Evolutionary conservation across 2,888 invertebrate species (phyloP), one percentile per base, ranked within the genome.

Genomic region (Thecophora atra): DNA sequence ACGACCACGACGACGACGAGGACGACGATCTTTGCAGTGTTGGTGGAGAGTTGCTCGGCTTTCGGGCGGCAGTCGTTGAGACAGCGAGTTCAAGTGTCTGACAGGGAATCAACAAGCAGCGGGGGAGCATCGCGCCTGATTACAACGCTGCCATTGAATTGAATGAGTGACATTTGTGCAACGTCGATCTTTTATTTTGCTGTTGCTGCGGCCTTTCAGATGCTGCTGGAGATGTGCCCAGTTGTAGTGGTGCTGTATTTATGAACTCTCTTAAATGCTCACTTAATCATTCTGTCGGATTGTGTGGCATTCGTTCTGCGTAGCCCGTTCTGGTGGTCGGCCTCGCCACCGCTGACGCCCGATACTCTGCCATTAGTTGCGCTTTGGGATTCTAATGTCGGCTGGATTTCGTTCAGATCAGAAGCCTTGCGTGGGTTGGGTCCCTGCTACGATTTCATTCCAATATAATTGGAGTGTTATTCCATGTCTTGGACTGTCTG

Each of bases 121-220:
- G 71, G 73, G 74, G 70, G 73, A 60, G 70, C 74, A 68, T 72
- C 74, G 37, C 37, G 21, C n/a, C 24, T 63, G 58, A 72, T 70
- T 56, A 68, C 64, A 19, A 28, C 28, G 1, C 28, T 13, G 58
- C 44, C 58, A 47, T 47, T 69, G 68, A 21, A 66, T 26, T 13
- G 26, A 13, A 44, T 24, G 47, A 69, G 44, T 60, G 68, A 60
- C 62, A 62, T 51, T 70, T 30, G 47, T 19, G 62, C 62, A 30
- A 30, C 62, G 44, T 44, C 42, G 19, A 24, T 24, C 30, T 44
- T 30, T 66, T 52, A 19, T 37, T n/a, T n/a, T 54, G 52, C 24
- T 52, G 66, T 28, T 52, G 28, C 54, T 28, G 11, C n/a, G 2
- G 54, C 17, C 47, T 47, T n/a, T 24, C 26, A 7, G 42, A 44